phyloP scores from a whole-genome alignment of 2,113 vertebrate genomes.

The Prinia subflava region DNA sequence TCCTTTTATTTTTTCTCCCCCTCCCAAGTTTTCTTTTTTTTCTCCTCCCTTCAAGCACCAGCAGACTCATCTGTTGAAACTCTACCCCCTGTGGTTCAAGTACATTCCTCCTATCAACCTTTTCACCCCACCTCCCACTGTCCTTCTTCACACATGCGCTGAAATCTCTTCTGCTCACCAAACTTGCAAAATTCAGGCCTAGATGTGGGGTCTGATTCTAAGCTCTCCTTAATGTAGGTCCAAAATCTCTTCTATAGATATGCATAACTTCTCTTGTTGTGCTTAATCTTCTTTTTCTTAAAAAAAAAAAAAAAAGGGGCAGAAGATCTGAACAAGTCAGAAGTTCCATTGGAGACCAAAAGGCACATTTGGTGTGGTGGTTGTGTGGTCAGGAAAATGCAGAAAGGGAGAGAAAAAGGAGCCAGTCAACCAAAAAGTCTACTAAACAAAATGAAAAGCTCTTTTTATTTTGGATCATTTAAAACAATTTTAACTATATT shows the following conservation, averaged over 20 bases:
- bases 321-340: background rate
- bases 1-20: background rate
- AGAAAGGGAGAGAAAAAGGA: background rate
- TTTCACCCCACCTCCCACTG: background rate
- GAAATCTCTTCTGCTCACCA: background rate
- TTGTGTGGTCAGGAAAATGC: background rate
- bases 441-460: background rate
- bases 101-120: slow-evolving; percentile 22
- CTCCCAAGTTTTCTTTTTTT: background rate
- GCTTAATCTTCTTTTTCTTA: background rate
- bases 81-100: slow-evolving; percentile 20
- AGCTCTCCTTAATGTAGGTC: background rate
- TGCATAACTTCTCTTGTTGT: background rate
- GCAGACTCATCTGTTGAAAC: background rate
- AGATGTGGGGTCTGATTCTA: background rate
- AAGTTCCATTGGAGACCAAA: background rate
- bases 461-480: background rate
- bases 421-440: background rate
- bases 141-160: background rate
- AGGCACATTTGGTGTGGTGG: background rate
- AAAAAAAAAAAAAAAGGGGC: background rate
- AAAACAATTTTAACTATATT: background rate
- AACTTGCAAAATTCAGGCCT: background rate
- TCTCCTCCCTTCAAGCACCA: background rate
- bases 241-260: background rate